phyloP scores from a whole-genome alignment of 2,888 invertebrate genomes.

The Helobdella robusta region DNA sequence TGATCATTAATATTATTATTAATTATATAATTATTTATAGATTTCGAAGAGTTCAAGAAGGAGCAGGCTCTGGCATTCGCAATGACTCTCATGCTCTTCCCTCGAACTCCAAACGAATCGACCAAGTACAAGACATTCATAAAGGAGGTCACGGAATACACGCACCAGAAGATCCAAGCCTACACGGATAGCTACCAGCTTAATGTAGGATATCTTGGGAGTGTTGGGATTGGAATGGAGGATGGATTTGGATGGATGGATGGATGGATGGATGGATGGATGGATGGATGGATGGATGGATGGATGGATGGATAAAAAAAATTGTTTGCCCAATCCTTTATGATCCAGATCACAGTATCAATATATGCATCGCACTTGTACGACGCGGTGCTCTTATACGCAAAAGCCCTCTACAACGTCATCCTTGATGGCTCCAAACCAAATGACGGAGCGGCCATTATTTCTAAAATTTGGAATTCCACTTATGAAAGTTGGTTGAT shows the following conservation, averaged over 20 bases:
- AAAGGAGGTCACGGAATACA: constrained; percentile 67
- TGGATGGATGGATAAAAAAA: background rate
- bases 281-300: background rate
- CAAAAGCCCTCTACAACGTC: constrained; percentile 67
- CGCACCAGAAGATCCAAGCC: constrained; percentile 41
- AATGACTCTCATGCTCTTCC: constrained; percentile 32
- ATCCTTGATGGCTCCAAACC: constrained; percentile 56
- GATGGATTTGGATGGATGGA: background rate
- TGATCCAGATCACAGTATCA: constrained; percentile 39
- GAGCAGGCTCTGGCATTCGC: constrained; percentile 28
- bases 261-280: background rate
- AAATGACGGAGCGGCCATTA: constrained; percentile 66
- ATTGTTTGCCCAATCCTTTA: background rate
- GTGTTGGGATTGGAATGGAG: too few relatives aligned
- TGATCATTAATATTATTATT: background rate
- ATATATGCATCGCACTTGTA: constrained; percentile 46
- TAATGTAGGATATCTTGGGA: background rate
- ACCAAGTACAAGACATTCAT: constrained; percentile 64
- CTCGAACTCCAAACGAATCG: constrained; percentile 61
- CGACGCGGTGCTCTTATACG: constrained; percentile 71
- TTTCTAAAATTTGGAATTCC: constrained; percentile 52
- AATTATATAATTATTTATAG: constrained; percentile 13
- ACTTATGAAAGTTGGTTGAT: constrained; percentile 80
- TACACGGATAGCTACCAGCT: background rate
- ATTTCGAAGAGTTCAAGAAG: constrained; percentile 22